Percentiles rank a stretch among this genome's conserved stretches.
phyloP scores from a whole-genome alignment of 2,888 invertebrate genomes.

The Oasisia sp. region DNA sequence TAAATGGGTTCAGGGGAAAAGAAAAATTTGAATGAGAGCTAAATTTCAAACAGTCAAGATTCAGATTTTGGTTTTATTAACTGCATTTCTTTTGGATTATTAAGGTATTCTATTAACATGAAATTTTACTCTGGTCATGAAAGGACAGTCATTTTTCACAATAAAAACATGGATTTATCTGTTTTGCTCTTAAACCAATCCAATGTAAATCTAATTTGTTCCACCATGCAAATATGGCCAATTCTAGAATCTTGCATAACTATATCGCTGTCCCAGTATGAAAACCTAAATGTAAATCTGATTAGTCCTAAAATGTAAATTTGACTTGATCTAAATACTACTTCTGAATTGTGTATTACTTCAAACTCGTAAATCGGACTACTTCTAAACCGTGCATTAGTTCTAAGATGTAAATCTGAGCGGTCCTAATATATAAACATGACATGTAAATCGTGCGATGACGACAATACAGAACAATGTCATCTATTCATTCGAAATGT shows the following conservation, averaged over 20 bases:
- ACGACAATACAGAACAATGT: neutral
- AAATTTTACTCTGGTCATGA: too few relatives aligned
- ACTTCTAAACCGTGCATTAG: neutral
- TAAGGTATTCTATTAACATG: too few relatives aligned
- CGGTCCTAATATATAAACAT: neutral
- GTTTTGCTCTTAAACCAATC: too few relatives aligned
- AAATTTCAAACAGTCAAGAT: too few relatives aligned
- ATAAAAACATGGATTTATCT: too few relatives aligned
- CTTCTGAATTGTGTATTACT: neutral
- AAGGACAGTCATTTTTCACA: too few relatives aligned
- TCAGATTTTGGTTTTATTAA: too few relatives aligned
- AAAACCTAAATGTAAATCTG: neutral
- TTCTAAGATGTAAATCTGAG: neutral
- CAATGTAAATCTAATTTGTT: neutral
- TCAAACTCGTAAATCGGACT: neutral
- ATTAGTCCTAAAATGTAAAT: neutral
- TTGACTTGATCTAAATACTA: neutral
- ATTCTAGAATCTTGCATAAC: neutral
- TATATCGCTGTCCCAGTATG: neutral
- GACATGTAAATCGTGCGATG: neutral
- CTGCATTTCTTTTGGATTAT: too few relatives aligned
- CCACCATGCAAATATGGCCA: neutral
- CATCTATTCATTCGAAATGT: neutral
- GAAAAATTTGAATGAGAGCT: too few relatives aligned
- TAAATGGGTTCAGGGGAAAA: too few relatives aligned